Conservation (phyloP, 2,888 invertebrate species). For the Clivina fossor region DNA sequence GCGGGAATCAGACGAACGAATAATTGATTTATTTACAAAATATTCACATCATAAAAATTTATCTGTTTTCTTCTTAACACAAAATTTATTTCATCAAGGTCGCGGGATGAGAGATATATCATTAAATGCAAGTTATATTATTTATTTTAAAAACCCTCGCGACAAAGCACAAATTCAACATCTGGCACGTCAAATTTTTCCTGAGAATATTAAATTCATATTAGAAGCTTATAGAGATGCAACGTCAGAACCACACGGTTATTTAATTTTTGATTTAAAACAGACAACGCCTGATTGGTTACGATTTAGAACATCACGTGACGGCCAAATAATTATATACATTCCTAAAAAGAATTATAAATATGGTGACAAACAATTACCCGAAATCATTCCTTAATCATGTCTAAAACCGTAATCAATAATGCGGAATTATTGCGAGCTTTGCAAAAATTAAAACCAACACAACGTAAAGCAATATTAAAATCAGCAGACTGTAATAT, state of each 20-base stretch:
- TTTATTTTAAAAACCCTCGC: slow-evolving; percentile 37
- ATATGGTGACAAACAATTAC: no score
- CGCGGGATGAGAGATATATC: no score
- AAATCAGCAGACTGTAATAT: slow-evolving; percentile 15
- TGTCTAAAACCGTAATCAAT: neutral
- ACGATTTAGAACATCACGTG: slow-evolving; percentile 33
- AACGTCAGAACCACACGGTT: slow-evolving; percentile 34
- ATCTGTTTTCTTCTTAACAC: no score
- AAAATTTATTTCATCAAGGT: no score
- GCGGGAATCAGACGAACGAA: no score
- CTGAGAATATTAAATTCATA: slow-evolving; percentile 34
- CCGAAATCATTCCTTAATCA: no score
- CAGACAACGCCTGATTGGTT: slow-evolving; percentile 35
- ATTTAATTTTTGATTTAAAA: slow-evolving; percentile 37
- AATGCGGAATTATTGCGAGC: neutral
- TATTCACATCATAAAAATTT: no score
- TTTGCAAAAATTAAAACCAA: no score
- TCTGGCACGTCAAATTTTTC: slow-evolving; percentile 36
- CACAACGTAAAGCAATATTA: no score
- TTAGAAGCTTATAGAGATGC: slow-evolving; percentile 36
- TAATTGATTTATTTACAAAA: no score
- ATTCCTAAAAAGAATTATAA: slow-evolving; percentile 28
- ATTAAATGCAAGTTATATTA: no score
- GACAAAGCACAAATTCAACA: slow-evolving; percentile 37
- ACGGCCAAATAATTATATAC: slow-evolving; percentile 13